phyloP scores from a whole-genome alignment of 2,113 vertebrate species.

The Coptodon bakossiorum region DNA sequence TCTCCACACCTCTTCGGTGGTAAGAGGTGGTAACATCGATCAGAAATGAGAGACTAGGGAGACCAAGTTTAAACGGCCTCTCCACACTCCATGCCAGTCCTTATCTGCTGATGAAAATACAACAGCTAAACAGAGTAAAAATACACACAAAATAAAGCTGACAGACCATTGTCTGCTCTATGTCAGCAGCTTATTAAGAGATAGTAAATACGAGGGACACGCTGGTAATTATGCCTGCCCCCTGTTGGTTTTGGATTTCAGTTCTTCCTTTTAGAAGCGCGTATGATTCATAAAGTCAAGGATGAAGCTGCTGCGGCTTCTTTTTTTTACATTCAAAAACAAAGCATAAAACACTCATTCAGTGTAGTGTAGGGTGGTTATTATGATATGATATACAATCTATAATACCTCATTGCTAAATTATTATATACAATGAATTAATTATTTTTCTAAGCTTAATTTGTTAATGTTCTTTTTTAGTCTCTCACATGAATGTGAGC shows the following conservation, averaged over 20 bases:
- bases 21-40: slow-evolving; percentile 71
- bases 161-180: slow-evolving; percentile 71
- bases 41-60: slow-evolving; percentile 72
- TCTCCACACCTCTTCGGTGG: slow-evolving; percentile 43
- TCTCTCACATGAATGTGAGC: not conserved
- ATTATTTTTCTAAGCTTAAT: not conserved
- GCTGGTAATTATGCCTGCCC: slow-evolving; percentile 62
- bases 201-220: slow-evolving; percentile 73
- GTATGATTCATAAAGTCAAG: slow-evolving; percentile 36
- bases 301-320: not conserved
- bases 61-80: slow-evolving; percentile 72
- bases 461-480: not conserved
- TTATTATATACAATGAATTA: not conserved
- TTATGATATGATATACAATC: not conserved
- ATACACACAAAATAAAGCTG: slow-evolving; percentile 51
- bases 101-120: slow-evolving; percentile 50
- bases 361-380: not conserved
- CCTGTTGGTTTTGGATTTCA: slow-evolving; percentile 48
- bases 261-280: slow-evolving; percentile 45
- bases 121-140: slow-evolving; percentile 55
- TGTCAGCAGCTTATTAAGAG: slow-evolving; percentile 75
- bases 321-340: not conserved
- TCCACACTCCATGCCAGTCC: slow-evolving; percentile 66
- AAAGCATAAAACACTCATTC: not conserved
- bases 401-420: not conserved